Evolutionary conservation across 30 jellyfish, hydroid and myxozoan genomes (phyloP).

Genomic region (Pelagia noctiluca): DNA sequence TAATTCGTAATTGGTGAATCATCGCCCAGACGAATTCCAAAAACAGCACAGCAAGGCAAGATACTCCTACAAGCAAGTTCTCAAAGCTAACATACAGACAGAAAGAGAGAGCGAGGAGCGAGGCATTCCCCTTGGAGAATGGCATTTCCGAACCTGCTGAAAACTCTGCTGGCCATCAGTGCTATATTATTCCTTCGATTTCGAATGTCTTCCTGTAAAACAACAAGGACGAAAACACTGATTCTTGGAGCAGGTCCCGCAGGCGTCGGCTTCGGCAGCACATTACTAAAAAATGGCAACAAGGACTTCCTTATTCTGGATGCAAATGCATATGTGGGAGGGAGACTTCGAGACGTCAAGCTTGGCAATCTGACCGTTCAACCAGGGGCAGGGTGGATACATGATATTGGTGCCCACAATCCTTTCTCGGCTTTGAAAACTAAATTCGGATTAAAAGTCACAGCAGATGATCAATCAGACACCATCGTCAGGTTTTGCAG

Average conservation of each 20-base stretch:
- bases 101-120: no score
- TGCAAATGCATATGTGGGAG: slow-evolving; percentile 85
- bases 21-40: no score
- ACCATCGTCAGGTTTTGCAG: slow-evolving; percentile 47
- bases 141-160: no score
- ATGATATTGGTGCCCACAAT: slow-evolving; percentile 46
- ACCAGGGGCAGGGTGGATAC: slow-evolving; percentile 99
- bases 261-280: slow-evolving; percentile 77
- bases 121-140: no score
- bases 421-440: slow-evolving; percentile 35
- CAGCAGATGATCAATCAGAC: slow-evolving; percentile 55
- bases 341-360: slow-evolving; percentile 55
- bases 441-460: slow-evolving; percentile 35
- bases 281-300: slow-evolving; percentile 45
- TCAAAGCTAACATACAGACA: no score
- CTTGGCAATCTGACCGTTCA: slow-evolving; percentile 70
- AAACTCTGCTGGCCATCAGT: no score
- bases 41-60: no score
- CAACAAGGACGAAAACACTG: slow-evolving; percentile 32
- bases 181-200: neutral
- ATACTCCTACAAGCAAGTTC: no score
- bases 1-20: no score
- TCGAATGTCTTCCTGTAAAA: neutral
- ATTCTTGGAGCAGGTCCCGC: slow-evolving; percentile 80
- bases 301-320: slow-evolving; percentile 79